A percentile compares a stretch with the other conserved stretches of the same genome.
phyloP scores from a whole-genome alignment of 2,888 invertebrate genomes.

The Drosophila barbarae region DNA sequence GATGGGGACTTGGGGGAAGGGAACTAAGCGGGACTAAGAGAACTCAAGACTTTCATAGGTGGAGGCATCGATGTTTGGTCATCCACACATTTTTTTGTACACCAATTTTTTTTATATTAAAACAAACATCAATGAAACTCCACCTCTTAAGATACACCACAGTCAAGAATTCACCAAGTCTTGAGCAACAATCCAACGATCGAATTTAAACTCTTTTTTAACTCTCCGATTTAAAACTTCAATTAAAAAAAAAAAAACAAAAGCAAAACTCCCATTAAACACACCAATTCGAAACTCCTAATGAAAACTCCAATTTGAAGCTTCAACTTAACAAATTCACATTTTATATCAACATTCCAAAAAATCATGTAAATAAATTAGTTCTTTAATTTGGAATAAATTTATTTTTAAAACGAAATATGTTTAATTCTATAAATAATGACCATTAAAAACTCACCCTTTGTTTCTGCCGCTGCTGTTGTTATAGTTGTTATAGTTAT shows the following conservation, averaged over 20 bases:
- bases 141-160: neutral
- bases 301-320: too few relatives aligned
- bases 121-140: neutral
- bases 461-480: constrained; percentile 25
- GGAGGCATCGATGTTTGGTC: neutral
- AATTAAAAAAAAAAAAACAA: too few relatives aligned
- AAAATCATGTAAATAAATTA: neutral
- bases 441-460: constrained; percentile 46
- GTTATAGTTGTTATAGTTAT: neutral
- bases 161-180: too few relatives aligned
- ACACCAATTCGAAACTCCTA: too few relatives aligned
- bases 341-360: neutral
- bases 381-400: neutral
- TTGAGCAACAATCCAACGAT: neutral
- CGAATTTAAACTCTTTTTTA: neutral
- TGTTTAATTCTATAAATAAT: neutral
- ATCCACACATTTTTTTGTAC: neutral
- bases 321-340: too few relatives aligned
- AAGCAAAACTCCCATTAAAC: too few relatives aligned
- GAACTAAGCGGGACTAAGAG: neutral
- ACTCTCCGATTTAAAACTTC: too few relatives aligned
- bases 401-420: neutral
- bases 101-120: too few relatives aligned
- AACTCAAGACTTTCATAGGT: neutral
- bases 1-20: neutral